Conservation (phyloP, 2,113 vertebrate species). For the Chaetodon auriga region DNA sequence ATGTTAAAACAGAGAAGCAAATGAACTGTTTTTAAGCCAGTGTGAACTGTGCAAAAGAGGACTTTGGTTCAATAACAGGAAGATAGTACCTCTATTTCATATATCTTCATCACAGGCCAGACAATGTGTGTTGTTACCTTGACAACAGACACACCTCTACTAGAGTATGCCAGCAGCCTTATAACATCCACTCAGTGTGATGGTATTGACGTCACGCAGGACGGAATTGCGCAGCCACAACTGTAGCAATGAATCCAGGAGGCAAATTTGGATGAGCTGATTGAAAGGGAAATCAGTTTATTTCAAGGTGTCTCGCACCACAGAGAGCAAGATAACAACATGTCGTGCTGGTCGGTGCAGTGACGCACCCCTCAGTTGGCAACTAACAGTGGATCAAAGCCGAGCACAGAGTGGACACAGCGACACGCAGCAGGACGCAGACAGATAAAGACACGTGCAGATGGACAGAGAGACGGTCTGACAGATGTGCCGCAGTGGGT, state of each 20-base stretch:
- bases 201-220: neutral
- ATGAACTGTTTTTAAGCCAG: neutral
- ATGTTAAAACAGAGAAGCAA: constrained; percentile 1
- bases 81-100: neutral
- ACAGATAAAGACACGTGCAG: constrained; percentile 7
- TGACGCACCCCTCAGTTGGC: constrained; percentile 40
- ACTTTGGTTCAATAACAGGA: constrained; percentile 17
- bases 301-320: constrained; percentile 1
- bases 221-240: neutral
- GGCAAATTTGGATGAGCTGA: neutral
- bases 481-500: constrained; percentile 52
- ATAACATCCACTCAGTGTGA: neutral
- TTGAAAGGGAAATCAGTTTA: neutral
- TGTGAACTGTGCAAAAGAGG: neutral
- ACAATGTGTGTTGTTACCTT: constrained; percentile 48
- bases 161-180: neutral
- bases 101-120: neutral
- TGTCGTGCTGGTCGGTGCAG: constrained; percentile 1
- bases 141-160: constrained; percentile 59
- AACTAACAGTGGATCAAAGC: constrained; percentile 13
- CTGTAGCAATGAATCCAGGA: neutral
- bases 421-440: neutral
- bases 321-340: constrained; percentile 15
- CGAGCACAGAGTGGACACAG: neutral
- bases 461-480: constrained; percentile 26